These are phyloP conservation scores for Drosophila melanica DNA, from an alignment of 1,140 invertebrate genomes.

Conservation along the genomic window DNA sequence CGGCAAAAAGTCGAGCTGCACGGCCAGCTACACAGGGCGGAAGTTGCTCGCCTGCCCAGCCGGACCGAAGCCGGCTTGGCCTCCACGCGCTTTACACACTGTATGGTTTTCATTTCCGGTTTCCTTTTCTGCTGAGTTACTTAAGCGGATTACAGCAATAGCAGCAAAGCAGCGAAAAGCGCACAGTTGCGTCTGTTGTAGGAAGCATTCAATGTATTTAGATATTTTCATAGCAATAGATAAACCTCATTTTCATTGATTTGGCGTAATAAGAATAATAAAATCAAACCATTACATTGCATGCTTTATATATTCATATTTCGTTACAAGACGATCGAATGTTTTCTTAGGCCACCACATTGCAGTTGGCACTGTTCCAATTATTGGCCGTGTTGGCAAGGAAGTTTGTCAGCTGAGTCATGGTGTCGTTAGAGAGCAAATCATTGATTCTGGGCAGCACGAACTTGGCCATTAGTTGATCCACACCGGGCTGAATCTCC, in stretches of 20 bases:
- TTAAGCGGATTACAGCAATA: conserved; percentile 76
- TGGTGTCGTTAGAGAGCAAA: conserved; percentile 32
- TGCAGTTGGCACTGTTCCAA: conserved; percentile 30
- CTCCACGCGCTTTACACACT: conserved; percentile 59
- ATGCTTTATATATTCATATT: conserved; percentile 6
- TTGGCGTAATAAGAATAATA: not conserved
- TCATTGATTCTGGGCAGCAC: conserved; percentile 46
- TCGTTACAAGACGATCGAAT: not conserved
- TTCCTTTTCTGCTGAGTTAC: conserved; percentile 74
- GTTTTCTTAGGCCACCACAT: conserved; percentile 19
- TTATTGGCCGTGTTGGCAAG: conserved; percentile 16
- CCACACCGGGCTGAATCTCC: conserved; percentile 49
- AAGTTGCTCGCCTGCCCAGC: conserved; percentile 55
- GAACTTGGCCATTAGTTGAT: conserved; percentile 22
- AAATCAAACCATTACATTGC: not conserved
- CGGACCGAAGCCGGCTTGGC: conserved; percentile 14
- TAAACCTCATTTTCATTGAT: not conserved
- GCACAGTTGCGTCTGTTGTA: conserved; percentile 5
- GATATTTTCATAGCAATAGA: not conserved
- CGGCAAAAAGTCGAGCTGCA: conserved; percentile 34
- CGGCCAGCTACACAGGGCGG: conserved; percentile 46
- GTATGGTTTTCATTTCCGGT: conserved; percentile 81
- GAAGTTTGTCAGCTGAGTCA: conserved; percentile 51
- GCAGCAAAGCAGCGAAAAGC: conserved; percentile 16
- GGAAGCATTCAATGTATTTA: not conserved